phyloP scores from a whole-genome alignment of 2,113 vertebrate genomes.

The Cottus gobio region DNA sequence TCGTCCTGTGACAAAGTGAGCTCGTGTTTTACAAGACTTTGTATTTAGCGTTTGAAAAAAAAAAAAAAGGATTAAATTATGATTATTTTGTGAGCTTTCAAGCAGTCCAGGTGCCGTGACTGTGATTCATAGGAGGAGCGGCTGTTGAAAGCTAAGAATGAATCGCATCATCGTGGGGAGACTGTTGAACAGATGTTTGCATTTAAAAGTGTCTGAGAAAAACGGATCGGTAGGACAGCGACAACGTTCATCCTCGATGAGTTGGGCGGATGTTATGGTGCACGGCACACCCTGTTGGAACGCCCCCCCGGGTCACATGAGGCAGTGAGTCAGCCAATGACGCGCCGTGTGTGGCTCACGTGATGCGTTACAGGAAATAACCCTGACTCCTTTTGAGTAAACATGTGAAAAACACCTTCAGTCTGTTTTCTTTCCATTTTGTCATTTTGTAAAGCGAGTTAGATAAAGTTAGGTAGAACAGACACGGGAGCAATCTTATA shows the following conservation, averaged over 20 bases:
- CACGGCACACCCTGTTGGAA: background rate
- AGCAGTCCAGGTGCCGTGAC: background rate
- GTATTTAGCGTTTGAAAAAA: background rate
- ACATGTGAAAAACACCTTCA: too few relatives aligned
- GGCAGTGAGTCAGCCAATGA: background rate
- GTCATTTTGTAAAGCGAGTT: too few relatives aligned
- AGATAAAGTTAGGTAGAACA: too few relatives aligned
- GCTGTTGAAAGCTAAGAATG: conserved; percentile 11
- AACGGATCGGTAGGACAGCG: background rate
- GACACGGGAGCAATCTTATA: too few relatives aligned
- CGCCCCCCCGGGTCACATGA: background rate
- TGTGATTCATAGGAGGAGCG: background rate
- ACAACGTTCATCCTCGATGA: background rate
- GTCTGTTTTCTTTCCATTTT: too few relatives aligned
- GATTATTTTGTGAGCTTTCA: background rate
- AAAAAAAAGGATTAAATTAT: background rate
- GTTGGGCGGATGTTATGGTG: background rate
- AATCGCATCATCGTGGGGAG: background rate
- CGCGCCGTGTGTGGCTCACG: background rate
- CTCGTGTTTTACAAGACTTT: background rate
- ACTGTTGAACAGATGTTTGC: background rate
- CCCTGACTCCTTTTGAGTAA: too few relatives aligned
- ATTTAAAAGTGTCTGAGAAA: background rate
- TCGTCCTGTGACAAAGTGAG: background rate
- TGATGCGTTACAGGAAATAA: background rate